A percentile compares a stretch with the other conserved stretches of the same genome.
Evolutionary conservation across 1,140 invertebrate species (phyloP).

Genomic region (Drosophila subpulchrella): DNA sequence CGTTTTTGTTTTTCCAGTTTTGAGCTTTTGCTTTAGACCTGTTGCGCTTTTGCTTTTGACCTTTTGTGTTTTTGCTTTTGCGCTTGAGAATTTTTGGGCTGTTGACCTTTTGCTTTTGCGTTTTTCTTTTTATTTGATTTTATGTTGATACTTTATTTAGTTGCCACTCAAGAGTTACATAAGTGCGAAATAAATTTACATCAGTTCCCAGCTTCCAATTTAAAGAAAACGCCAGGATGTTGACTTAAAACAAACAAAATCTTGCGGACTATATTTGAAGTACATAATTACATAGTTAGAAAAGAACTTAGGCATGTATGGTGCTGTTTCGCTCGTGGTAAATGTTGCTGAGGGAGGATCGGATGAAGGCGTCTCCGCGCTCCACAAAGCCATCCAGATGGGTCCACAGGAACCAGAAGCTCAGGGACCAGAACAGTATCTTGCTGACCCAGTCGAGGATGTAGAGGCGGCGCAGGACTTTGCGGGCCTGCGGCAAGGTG

Average conservation of each 20-base stretch:
- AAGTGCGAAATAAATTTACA: too few species aligned
- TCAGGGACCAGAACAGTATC: constrained; percentile 75
- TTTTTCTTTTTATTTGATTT: background rate
- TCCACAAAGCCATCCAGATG: constrained; percentile 75
- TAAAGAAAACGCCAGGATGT: background rate
- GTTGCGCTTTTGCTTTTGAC: too few species aligned
- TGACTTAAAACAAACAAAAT: constrained; percentile 38
- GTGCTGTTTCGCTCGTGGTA: constrained; percentile 66
- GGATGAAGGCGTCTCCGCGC: constrained; percentile 66
- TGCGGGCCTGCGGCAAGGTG: constrained; percentile 89
- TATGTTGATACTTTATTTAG: too few species aligned
- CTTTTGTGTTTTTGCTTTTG: too few species aligned
- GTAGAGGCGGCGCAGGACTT: constrained; percentile 86
- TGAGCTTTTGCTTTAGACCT: too few species aligned
- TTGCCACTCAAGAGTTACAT: too few species aligned
- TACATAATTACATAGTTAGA: constrained; percentile 17
- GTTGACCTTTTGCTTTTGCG: too few species aligned
- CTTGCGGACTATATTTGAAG: constrained; percentile 39
- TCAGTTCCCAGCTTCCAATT: background rate
- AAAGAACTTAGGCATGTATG: constrained; percentile 45
- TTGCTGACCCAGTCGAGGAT: constrained; percentile 85
- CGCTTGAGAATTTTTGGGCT: too few species aligned
- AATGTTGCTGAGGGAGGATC: constrained; percentile 57
- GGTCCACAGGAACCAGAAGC: constrained; percentile 84
- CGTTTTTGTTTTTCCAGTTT: too few species aligned